These are phyloP conservation scores for Coreoperca whiteheadi DNA, from an alignment of 2,113 vertebrate genomes.

Conservation along the genomic window DNA sequence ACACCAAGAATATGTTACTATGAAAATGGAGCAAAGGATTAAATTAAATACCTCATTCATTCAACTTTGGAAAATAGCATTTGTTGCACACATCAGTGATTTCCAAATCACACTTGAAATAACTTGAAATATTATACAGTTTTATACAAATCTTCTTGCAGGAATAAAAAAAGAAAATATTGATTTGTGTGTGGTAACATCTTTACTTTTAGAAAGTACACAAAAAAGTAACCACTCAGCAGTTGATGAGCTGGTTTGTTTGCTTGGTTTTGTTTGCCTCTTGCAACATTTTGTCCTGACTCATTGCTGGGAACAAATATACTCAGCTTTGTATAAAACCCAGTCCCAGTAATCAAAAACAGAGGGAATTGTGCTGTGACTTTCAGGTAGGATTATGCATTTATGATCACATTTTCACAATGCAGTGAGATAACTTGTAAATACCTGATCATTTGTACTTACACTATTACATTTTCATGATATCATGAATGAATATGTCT, in stretches of 20 bases:
- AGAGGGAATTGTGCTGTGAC: not conserved
- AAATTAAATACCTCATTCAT: slow-evolving; percentile 1
- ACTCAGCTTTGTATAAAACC: slow-evolving; percentile 10
- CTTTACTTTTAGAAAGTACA: slow-evolving; percentile 41
- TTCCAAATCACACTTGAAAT: not conserved
- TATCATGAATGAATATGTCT: not conserved
- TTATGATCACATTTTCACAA: not conserved
- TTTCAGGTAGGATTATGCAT: slow-evolving; percentile 45
- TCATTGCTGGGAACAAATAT: slow-evolving; percentile 35
- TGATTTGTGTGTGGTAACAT: slow-evolving; percentile 39
- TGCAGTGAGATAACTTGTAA: not conserved
- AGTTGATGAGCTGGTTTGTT: slow-evolving; percentile 55
- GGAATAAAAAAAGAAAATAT: slow-evolving; percentile 11
- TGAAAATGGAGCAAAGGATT: not conserved
- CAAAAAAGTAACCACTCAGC: slow-evolving; percentile 10
- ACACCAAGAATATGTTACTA: not conserved
- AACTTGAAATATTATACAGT: too few species aligned
- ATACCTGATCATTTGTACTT: not conserved
- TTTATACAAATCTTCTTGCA: not conserved
- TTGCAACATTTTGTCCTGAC: slow-evolving; percentile 70
- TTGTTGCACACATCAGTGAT: not conserved
- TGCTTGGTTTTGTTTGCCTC: slow-evolving; percentile 68
- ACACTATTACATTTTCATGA: not conserved
- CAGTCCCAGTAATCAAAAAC: not conserved
- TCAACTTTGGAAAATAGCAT: not conserved